These are phyloP conservation scores for Gadopsis bispinosus DNA, from an alignment of 2,797 vertebrate species.

Conservation along the genomic window DNA sequence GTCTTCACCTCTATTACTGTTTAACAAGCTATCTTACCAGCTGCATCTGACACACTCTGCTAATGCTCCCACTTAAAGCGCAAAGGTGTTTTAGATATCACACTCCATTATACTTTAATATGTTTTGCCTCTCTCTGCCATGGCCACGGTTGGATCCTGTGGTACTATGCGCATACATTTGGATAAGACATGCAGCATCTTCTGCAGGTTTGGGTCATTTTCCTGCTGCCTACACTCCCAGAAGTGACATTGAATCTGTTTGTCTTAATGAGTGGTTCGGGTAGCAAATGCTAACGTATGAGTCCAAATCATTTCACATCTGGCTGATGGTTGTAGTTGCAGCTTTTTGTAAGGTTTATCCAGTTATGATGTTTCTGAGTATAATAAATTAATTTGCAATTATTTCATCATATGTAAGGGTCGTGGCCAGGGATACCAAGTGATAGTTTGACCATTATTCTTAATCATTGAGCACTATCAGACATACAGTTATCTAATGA, in stretches of 20 bases:
- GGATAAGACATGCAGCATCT: neutral
- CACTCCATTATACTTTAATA: conserved; percentile 19
- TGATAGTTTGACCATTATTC: neutral
- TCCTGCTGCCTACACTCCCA: too few relatives aligned
- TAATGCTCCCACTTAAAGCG: conserved; percentile 35
- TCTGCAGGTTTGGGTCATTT: conserved; percentile 21
- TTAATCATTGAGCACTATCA: neutral
- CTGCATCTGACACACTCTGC: neutral
- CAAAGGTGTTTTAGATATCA: conserved; percentile 16
- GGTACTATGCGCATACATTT: conserved; percentile 33
- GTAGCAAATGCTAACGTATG: neutral
- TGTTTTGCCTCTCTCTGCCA: conserved; percentile 18
- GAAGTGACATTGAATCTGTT: too few relatives aligned
- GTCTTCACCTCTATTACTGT: conserved; percentile 21
- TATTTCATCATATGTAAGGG: neutral
- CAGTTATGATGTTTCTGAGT: neutral
- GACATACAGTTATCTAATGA: neutral
- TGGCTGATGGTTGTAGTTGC: neutral
- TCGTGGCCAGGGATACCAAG: neutral
- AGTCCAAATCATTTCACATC: neutral
- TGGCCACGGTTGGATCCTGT: conserved; percentile 23
- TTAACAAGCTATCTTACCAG: conserved; percentile 1
- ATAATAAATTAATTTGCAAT: neutral
- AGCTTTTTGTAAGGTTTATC: neutral
- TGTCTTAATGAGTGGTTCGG: neutral